Conservation (phyloP, 2,113 vertebrate genomes). For the Alouatta palliata region DNA sequence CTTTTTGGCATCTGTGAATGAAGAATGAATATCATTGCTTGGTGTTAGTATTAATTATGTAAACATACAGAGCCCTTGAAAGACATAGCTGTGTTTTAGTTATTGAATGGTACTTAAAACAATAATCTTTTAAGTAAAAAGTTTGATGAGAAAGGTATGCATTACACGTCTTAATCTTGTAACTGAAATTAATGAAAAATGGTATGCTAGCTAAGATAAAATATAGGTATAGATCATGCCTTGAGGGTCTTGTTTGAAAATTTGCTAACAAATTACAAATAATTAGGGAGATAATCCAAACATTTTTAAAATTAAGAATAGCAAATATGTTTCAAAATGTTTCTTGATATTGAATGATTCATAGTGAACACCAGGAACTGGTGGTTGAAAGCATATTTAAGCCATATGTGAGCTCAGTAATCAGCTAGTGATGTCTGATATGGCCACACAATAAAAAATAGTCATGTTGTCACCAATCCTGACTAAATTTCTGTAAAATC, state of each 20-base stretch:
- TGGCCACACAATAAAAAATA: background rate
- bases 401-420: accelerated
- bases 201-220: background rate
- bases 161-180: background rate
- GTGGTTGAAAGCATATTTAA: too few relatives aligned
- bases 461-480: background rate
- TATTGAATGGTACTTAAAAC: background rate
- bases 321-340: background rate
- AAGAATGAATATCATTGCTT: too few relatives aligned
- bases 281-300: background rate
- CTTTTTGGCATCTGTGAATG: background rate
- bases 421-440: background rate
- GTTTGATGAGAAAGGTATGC: background rate
- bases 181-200: background rate
- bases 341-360: background rate
- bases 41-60: accelerated
- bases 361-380: too few relatives aligned
- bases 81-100: background rate
- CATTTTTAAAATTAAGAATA: background rate
- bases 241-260: background rate
- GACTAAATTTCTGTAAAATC: background rate
- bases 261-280: background rate
- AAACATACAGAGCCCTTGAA: background rate
- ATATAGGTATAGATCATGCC: background rate
- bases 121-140: background rate